Evolutionary conservation across 2,888 invertebrate genomes (phyloP).

Genomic region (Mesoligia furuncula): DNA sequence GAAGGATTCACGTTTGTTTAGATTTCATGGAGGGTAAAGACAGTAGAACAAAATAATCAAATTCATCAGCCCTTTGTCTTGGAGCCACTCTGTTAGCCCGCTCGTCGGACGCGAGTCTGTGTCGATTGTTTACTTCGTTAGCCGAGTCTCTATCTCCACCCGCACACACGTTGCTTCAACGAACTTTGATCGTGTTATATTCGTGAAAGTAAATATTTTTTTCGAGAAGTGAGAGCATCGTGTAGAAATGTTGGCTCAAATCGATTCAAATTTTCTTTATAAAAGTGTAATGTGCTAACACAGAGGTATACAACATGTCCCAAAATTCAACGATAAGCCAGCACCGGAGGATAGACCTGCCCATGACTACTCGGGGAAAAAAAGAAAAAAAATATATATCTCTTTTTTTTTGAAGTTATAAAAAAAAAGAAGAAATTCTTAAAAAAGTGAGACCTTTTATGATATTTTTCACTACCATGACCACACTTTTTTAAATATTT

Average conservation of each 20-base stretch:
- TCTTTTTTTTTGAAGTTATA: too few relatives aligned
- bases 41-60: conserved; percentile 83
- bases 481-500: too few relatives aligned
- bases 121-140: conserved; percentile 90
- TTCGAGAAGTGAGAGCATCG: conserved; percentile 42
- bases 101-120: conserved; percentile 81
- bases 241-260: conserved; percentile 42
- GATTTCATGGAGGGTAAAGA: conserved; percentile 74
- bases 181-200: conserved; percentile 79
- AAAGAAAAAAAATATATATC: too few relatives aligned
- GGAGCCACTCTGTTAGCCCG: conserved; percentile 76
- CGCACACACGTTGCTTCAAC: conserved; percentile 77
- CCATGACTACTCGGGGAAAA: too few relatives aligned
- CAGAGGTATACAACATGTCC: too few relatives aligned
- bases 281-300: conserved; percentile 42
- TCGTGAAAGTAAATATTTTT: conserved; percentile 71
- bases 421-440: too few relatives aligned
- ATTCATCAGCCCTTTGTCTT: conserved; percentile 86
- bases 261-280: conserved; percentile 41
- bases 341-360: too few relatives aligned
- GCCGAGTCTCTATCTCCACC: conserved; percentile 79
- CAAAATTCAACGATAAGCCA: too few relatives aligned
- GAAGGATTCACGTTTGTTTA: conserved; percentile 70
- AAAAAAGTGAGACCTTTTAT: too few relatives aligned
- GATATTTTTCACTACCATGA: too few relatives aligned